Evolutionary conservation across 2,113 vertebrate species (phyloP), one percentile per base, ranked within the genome.

Genomic region (Lepus europaeus): DNA sequence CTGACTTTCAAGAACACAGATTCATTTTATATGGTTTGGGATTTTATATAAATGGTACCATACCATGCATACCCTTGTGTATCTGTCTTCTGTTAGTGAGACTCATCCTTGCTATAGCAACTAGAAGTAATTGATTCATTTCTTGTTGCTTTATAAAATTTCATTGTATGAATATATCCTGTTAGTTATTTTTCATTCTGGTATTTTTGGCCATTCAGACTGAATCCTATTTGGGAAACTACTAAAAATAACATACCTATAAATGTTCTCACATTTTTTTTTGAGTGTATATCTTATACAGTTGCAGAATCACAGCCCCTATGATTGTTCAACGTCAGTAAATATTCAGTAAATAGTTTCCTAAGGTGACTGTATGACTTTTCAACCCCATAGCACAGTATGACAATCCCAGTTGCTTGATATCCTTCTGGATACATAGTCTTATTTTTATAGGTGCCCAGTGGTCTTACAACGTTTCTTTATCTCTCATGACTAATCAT

Each of bases 101-200:
- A 79, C 59, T 94, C 25, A 80, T 39, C 51, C 70, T 96, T 79
- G 25, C 23, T 64, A 23, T 66, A 81, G 25, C 17, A 89, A 91
- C 29, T 76, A 39, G 19, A 83, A 81, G 53, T 86, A 69, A 81
- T 4, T 29, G 49, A 76, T 25, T 95, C 22, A 63, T 63, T 76
- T 91, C 45, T 66, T 33, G 7, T 66, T 81, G 6, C 13, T 88
- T 39, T 53, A 61, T 33, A 87, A 94, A 87, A 90, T 84, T 97
- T 77, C 33, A 73, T 45, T 80, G 20, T 36, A 76, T 56, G 45
- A 88, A 53, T 33, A 64, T 73, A 2, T 16, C 59, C 45, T 80
- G 76, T 90, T 90, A 87, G 64, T 81, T 84, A 96, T 87, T 36
- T 36, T 36, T 86, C 25, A 88, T 45, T 80, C n/a, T 45, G 29